Conservation (phyloP, 2,113 vertebrate genomes). For the Pelmatolapia mariae region DNA sequence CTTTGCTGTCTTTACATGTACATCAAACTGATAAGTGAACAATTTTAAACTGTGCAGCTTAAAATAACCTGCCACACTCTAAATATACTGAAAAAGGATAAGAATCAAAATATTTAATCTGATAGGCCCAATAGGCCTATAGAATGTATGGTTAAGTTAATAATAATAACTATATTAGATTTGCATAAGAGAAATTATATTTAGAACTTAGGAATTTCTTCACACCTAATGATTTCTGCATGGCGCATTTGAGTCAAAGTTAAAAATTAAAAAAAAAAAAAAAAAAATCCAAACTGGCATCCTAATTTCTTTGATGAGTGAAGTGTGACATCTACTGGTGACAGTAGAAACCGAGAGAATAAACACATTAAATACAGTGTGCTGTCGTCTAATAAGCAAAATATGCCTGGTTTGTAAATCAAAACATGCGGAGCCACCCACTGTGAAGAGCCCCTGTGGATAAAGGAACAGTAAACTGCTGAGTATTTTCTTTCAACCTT, state of each 20-base stretch:
- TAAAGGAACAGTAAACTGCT: not conserved
- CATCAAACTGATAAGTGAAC: not conserved
- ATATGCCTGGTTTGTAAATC: not conserved
- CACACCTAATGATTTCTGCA: not conserved
- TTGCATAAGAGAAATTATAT: not conserved
- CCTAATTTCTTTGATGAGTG: not conserved
- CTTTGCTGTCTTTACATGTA: not conserved
- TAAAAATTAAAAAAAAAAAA: too few relatives aligned
- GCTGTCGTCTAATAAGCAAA: not conserved
- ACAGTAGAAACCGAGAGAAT: not conserved
- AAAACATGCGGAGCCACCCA: not conserved
- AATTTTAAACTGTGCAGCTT: not conserved
- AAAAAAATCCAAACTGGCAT: not conserved
- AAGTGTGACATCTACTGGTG: constrained; percentile 7
- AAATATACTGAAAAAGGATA: not conserved
- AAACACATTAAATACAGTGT: not conserved
- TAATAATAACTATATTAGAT: not conserved
- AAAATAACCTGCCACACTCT: not conserved
- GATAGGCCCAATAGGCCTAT: not conserved
- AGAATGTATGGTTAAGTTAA: not conserved
- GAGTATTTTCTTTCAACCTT: not conserved
- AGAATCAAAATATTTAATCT: not conserved
- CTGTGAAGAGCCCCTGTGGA: not conserved
- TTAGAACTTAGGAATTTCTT: not conserved
- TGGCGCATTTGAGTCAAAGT: not conserved